Base-by-base conservation (phyloP, 2,797 vertebrate genomes). In the Apogon talboti region DNA sequence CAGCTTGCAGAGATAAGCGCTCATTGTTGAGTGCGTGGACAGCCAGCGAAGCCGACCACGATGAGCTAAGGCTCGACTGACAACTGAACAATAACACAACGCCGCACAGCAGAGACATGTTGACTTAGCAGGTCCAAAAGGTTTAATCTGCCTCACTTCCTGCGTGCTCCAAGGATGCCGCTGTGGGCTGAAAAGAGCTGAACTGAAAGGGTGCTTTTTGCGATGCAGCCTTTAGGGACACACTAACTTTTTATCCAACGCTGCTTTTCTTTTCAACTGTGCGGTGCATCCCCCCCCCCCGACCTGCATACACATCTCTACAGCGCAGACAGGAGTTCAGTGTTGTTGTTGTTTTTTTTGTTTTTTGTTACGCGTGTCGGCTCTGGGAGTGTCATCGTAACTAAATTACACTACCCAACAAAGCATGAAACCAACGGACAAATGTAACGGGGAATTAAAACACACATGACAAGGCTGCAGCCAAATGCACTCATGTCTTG, bases 141-240 rank as follows among this genome's bases (percentile, higher is more conserved):
- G 58, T 82, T 89, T 92, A 88, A 91, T 93, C 90, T 89, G 83
- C 74, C 78, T 85, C 74, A 77, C 86, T 90, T 92, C 91, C 92
- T 92, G 90, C 73, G 14, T 84, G 89, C 77, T 80, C 71, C 80
- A 93, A 87, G 76, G 80, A 89, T 76, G 76, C 37, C 16, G 69
- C 83, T 83, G 77, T 66, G 47, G 66, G 37, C 46, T 67, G 62
- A 73, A 84, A 83, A 78, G 56, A 68, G 77, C 74, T 54, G 44
- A 77, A 62, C 58, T 76, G 59, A 82, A 82, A 83, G 72, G 48
- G 53, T 56, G 71, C 44, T 47, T 61, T 82, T 75, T 67, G 57
- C 21, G 12, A 64, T 55, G 55, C 53, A 51, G 70, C 60, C 60
- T 74, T 76, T 70, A 56, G 73, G 45, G 40, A 49, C 46, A 46